Evolutionary conservation across 2,797 vertebrate species (phyloP).

Genomic region (Helicolenus hilgendorfi): DNA sequence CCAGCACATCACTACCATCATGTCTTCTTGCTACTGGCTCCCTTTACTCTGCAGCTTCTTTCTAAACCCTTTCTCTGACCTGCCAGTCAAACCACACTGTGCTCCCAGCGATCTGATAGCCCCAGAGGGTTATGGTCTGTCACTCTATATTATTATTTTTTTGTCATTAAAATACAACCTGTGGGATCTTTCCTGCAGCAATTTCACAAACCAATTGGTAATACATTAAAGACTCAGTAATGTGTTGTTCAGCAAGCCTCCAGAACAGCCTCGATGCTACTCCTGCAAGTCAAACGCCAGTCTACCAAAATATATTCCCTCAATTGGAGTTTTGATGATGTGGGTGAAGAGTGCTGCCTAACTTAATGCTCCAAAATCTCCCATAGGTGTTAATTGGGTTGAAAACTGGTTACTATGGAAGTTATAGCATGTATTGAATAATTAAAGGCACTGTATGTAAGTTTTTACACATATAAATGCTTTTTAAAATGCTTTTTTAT

Average conservation of each 20-base stretch:
- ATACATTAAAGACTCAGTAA: not conserved
- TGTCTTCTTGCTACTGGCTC: not conserved
- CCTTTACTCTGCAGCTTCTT: not conserved
- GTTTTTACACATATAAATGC: too few relatives aligned
- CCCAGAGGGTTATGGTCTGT: not conserved
- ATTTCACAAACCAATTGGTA: not conserved
- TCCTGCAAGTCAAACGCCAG: not conserved
- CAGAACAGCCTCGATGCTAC: not conserved
- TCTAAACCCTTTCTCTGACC: not conserved
- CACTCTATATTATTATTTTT: not conserved
- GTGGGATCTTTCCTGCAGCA: not conserved
- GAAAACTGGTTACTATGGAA: rapidly evolving
- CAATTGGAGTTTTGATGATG: not conserved
- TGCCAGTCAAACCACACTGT: not conserved
- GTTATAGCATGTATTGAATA: not conserved
- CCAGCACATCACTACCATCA: not conserved
- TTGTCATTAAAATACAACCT: not conserved
- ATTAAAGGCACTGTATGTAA: not conserved
- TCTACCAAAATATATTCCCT: not conserved
- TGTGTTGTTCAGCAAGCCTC: not conserved
- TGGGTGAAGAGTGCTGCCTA: not conserved
- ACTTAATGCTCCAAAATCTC: not conserved
- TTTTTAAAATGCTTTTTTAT: too few relatives aligned
- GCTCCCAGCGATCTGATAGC: not conserved
- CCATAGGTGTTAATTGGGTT: not conserved